These are phyloP conservation scores for Noctua comes DNA, from an alignment of 2,888 invertebrate genomes.

Conservation along the genomic window DNA sequence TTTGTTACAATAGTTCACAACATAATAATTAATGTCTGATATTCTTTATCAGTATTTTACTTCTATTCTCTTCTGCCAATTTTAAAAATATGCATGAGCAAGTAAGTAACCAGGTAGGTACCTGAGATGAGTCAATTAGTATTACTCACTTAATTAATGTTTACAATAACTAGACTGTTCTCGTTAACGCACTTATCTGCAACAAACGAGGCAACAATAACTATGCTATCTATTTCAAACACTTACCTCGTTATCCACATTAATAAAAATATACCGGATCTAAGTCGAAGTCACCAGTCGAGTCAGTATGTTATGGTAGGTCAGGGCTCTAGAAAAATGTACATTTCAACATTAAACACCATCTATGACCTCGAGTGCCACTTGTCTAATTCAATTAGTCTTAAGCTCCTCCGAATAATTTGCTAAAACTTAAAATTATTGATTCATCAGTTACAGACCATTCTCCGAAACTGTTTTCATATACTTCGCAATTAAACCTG, in stretches of 20 bases:
- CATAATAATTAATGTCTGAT: not conserved
- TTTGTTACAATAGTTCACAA: not conserved
- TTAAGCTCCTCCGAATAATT: not conserved
- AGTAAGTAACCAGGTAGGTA: not conserved
- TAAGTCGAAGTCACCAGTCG: no score
- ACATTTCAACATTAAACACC: not conserved
- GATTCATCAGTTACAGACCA: not conserved
- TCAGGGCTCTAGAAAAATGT: not conserved
- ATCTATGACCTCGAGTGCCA: not conserved
- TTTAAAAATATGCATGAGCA: not conserved
- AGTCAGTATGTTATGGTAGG: no score
- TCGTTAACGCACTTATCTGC: not conserved
- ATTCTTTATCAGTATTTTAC: not conserved
- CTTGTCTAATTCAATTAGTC: not conserved
- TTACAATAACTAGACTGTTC: conserved; percentile 1
- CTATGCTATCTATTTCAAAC: not conserved
- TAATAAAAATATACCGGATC: not conserved
- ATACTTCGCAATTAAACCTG: not conserved
- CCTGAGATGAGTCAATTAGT: not conserved
- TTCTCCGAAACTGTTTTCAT: not conserved
- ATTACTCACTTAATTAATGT: not conserved
- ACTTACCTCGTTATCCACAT: not conserved
- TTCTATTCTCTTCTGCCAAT: not conserved
- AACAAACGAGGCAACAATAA: not conserved
- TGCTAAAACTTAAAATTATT: not conserved